Percentiles rank a stretch among this genome's conserved stretches.
phyloP scores from a whole-genome alignment of 1,140 invertebrate genomes.

The Galendromus occidentalis region DNA sequence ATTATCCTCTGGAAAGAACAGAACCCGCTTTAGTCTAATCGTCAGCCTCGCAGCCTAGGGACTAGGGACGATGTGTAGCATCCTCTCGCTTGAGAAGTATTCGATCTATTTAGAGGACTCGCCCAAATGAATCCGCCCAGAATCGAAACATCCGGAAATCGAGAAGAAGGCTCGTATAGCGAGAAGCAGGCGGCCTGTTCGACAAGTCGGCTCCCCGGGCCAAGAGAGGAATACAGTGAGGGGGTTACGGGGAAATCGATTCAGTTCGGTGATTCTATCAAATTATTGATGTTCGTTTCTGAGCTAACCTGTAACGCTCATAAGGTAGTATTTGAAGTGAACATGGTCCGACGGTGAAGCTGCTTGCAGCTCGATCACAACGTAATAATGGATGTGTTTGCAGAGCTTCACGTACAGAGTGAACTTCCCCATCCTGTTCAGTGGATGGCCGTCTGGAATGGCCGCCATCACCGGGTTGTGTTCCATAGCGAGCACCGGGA shows the following conservation, averaged over 20 bases:
- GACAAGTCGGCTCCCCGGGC: too few species aligned
- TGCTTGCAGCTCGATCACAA: constrained; percentile 21
- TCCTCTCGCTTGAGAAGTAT: neutral
- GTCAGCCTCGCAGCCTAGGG: neutral
- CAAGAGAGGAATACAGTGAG: neutral
- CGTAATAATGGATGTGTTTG: constrained; percentile 58
- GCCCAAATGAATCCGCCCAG: neutral
- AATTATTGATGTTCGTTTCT: neutral
- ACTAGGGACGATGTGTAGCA: neutral
- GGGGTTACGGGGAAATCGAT: neutral
- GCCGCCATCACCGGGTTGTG: constrained; percentile 44
- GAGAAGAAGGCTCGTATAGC: neutral
- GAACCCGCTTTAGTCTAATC: neutral
- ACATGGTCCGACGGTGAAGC: neutral
- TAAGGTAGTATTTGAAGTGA: neutral
- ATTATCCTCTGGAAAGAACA: neutral
- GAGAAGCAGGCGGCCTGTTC: neutral
- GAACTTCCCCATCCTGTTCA: constrained; percentile 51
- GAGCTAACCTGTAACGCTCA: constrained; percentile 4
- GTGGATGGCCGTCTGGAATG: constrained; percentile 41
- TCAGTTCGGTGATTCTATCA: neutral
- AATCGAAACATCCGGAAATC: neutral
- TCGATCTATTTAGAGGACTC: neutral
- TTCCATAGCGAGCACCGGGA: constrained; percentile 66
- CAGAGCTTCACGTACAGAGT: constrained; percentile 67